Evolutionary conservation across 2,888 invertebrate genomes (phyloP).

Genomic region (Ptilodon capucinus): DNA sequence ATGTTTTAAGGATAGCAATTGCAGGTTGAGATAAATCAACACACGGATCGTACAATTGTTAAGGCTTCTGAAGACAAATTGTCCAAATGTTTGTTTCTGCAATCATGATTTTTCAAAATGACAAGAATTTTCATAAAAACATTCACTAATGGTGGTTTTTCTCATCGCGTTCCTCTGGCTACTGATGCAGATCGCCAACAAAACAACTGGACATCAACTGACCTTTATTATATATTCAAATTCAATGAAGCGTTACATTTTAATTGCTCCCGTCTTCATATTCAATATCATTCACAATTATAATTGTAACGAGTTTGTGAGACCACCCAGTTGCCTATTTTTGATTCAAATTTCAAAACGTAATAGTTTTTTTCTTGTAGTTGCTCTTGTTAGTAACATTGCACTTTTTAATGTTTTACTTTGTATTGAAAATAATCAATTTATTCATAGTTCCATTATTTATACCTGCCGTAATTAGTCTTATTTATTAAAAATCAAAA

Average conservation of each 20-base stretch:
- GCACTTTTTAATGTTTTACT: background rate
- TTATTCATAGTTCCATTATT: background rate
- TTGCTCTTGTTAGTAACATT: no score
- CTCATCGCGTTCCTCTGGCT: background rate
- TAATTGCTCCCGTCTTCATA: slow-evolving; percentile 18
- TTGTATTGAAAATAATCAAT: background rate
- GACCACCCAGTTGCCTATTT: slow-evolving; percentile 17
- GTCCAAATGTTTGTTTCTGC: no score
- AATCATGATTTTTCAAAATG: no score
- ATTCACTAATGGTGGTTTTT: no score
- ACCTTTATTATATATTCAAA: slow-evolving; percentile 22
- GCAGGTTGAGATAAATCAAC: no score
- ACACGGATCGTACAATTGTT: no score
- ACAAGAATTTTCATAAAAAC: no score
- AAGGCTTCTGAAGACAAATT: no score
- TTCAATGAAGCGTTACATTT: slow-evolving; percentile 27
- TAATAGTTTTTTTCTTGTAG: background rate
- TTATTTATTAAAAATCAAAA: no score
- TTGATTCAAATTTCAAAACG: background rate
- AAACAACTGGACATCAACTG: slow-evolving; percentile 17
- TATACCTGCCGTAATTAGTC: no score
- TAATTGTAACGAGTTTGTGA: slow-evolving; percentile 1
- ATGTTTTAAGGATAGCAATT: no score
- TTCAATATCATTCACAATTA: slow-evolving; percentile 10
- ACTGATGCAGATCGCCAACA: background rate